phyloP scores from a whole-genome alignment of 1,140 invertebrate genomes.

The Zaprionus kolodkinae region DNA sequence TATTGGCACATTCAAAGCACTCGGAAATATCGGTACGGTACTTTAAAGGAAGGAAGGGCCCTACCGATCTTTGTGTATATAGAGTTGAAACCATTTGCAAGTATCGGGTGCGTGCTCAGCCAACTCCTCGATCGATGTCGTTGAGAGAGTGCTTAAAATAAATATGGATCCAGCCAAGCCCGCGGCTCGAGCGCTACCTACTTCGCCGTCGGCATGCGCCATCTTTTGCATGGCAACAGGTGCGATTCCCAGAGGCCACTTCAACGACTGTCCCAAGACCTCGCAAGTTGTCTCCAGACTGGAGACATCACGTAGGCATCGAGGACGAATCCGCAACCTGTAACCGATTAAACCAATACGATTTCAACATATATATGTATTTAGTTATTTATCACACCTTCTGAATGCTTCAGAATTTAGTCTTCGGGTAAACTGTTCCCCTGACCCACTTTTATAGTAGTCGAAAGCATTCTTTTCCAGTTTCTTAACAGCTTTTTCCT shows the following conservation, averaged over 20 bases:
- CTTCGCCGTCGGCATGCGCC: constrained; percentile 96
- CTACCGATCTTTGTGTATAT: constrained; percentile 90
- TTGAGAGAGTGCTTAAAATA: constrained; percentile 94
- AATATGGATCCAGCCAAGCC: constrained; percentile 90
- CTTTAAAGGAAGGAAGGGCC: neutral
- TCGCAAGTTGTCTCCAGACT: constrained; percentile 87
- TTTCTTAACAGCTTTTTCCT: constrained; percentile 88
- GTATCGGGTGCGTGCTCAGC: constrained; percentile 90
- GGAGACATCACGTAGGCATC: constrained; percentile 91
- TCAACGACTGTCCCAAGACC: constrained; percentile 88
- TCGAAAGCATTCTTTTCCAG: constrained; percentile 90
- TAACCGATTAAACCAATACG: neutral
- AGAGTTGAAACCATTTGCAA: constrained; percentile 95
- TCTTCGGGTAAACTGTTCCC: constrained; percentile 90
- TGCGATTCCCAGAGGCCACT: constrained; percentile 94
- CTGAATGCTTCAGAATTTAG: constrained; percentile 92
- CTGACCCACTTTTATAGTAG: constrained; percentile 95
- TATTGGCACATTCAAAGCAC: no score
- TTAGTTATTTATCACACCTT: constrained; percentile 85
- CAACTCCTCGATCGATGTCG: constrained; percentile 95
- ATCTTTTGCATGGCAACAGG: constrained; percentile 97
- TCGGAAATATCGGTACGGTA: neutral
- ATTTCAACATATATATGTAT: no score
- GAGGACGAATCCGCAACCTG: constrained; percentile 89
- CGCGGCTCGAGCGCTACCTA: constrained; percentile 92